phyloP scores from a whole-genome alignment of 2,888 invertebrate genomes.

The Atethmia centrago region DNA sequence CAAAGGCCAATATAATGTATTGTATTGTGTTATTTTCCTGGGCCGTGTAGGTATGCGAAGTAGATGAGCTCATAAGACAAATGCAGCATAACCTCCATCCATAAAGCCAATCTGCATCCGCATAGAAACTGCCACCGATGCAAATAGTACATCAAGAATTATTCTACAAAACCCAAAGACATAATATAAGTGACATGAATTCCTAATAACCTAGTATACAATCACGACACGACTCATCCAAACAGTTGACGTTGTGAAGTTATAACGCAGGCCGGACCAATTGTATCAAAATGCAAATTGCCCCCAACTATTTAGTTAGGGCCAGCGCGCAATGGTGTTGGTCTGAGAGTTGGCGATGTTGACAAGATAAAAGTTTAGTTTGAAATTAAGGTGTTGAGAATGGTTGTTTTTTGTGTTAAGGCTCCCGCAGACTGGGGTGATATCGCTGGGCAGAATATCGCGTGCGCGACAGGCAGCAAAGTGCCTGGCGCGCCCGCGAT shows the following conservation, averaged over 20 bases:
- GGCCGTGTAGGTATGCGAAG: not conserved
- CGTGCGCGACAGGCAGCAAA: too few species aligned
- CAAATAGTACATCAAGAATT: slow-evolving; percentile 13
- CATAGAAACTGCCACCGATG: slow-evolving; percentile 9
- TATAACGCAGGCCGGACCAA: slow-evolving; percentile 62
- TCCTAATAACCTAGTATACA: slow-evolving; percentile 56
- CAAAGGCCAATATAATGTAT: not conserved
- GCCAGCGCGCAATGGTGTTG: slow-evolving; percentile 45
- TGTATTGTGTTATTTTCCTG: not conserved
- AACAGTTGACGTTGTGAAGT: slow-evolving; percentile 62
- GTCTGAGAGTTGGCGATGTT: slow-evolving; percentile 17
- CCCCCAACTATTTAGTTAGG: slow-evolving; percentile 65
- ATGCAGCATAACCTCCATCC: not conserved
- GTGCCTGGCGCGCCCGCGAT: too few species aligned
- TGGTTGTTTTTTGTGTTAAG: not conserved
- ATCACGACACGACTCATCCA: slow-evolving; percentile 49
- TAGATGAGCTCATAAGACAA: slow-evolving; percentile 15
- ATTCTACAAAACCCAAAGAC: slow-evolving; percentile 13
- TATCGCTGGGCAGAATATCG: too few species aligned
- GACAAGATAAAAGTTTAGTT: slow-evolving; percentile 30
- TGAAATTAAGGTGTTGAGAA: not conserved
- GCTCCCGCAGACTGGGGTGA: too few species aligned
- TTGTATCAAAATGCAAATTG: slow-evolving; percentile 70
- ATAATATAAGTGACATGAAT: slow-evolving; percentile 54
- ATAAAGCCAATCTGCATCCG: slow-evolving; percentile 1